Base-by-base conservation (phyloP, 2,797 vertebrate species). In the Acipenser oxyrinchus region DNA sequence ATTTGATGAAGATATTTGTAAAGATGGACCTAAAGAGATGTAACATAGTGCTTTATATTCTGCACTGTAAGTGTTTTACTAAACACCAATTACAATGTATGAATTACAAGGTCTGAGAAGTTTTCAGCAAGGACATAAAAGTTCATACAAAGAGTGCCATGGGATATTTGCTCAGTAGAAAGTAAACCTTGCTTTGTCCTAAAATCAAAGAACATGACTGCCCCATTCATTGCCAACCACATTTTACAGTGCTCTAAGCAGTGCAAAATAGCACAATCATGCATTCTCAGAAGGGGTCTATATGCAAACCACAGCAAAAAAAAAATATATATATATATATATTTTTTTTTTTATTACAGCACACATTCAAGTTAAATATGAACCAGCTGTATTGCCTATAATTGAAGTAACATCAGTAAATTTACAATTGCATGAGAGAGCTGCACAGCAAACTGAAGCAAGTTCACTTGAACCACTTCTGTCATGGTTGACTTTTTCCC, bases 351-450 rank as follows among this genome's bases (percentile, higher is more conserved):
- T 18, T 18, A 66, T 63, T 67, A 62, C 8, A 58, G 15, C 12
- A 60, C 62, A 48, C 62, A 48, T 18, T 63, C 51, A 64, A 48
- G 60, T 49, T 62, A 13, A 67, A 64, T 70, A 51, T 55, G 66
- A 64, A 72, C 48, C 65, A 69, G 61, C 65, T 67, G 61, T 12
- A 9, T 49, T 51, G 1, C 5, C 59, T 6, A 37, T 23, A 15
- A 66, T 60, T 67, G 50, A 69, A 64, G 60, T 66, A 59, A 51
- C 57, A 66, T 50, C 67, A 63, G 60, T 60, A 13, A 55, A 51
- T 69, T 66, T 63, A 61, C 69, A 70, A 70, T 63, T 8, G 18
- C 61, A 51, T 70, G 49, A 64, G 6, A 59, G 49, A 67, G 37
- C 49, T 60, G 37, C 37, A 63, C 59, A 71, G 60, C 12, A 67